Conservation (phyloP, 2,797 vertebrate species). For the Sarcoramphus papa region DNA sequence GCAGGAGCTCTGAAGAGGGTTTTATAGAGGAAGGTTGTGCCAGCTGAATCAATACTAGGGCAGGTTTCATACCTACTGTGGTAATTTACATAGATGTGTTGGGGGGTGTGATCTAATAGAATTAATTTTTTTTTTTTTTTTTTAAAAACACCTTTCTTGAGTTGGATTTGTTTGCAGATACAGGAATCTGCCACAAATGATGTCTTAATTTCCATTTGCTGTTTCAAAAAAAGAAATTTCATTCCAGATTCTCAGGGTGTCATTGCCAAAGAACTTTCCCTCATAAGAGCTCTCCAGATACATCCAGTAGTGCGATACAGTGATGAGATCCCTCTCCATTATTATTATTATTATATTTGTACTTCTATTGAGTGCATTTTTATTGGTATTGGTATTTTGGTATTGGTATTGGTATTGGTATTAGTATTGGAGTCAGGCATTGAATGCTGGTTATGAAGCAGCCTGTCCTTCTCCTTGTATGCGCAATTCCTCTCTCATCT, state of each 20-base stretch:
- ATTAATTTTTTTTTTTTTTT: neutral
- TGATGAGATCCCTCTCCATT: neutral
- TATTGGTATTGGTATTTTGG: neutral
- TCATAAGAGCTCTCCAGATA: neutral
- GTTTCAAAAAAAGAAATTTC: neutral
- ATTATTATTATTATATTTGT: neutral
- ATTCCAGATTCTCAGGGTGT: neutral
- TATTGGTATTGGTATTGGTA: neutral
- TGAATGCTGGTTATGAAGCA: neutral
- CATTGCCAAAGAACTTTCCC: neutral
- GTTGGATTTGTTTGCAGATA: neutral
- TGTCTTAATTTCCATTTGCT: neutral
- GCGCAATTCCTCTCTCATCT: neutral
- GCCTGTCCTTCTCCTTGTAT: neutral
- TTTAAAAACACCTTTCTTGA: neutral
- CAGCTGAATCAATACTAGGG: conserved; percentile 58
- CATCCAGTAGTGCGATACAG: neutral
- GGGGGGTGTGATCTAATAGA: neutral
- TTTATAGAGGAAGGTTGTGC: conserved; percentile 1
- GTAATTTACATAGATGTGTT: neutral
- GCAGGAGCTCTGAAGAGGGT: neutral
- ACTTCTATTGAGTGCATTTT: neutral
- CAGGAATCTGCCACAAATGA: neutral
- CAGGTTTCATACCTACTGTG: neutral
- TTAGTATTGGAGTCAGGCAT: neutral